phyloP scores from a whole-genome alignment of 2,113 vertebrate genomes.

The Chlamydotis undulata region DNA sequence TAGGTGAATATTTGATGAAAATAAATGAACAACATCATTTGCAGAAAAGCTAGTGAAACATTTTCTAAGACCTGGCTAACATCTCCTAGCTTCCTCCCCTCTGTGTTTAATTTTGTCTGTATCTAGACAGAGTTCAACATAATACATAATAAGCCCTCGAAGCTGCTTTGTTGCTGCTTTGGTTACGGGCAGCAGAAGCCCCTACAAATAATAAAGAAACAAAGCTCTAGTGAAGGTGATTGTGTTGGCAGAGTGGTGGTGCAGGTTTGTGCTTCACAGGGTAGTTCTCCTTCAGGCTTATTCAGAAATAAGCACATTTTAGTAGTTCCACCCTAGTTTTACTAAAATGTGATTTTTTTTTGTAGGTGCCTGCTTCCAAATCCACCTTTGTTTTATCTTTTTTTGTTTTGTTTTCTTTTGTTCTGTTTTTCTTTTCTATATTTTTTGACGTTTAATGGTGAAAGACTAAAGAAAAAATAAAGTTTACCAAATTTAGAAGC shows the following conservation, averaged over 20 bases:
- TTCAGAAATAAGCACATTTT: not conserved
- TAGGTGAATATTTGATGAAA: not conserved
- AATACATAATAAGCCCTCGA: not conserved
- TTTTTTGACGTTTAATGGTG: not conserved
- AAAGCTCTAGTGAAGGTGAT: not conserved
- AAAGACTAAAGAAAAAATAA: not conserved
- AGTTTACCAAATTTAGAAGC: not conserved
- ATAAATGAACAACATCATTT: not conserved
- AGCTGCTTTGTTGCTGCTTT: not conserved
- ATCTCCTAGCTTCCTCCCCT: not conserved
- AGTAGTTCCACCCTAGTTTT: not conserved
- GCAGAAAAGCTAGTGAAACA: not conserved
- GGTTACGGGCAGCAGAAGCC: not conserved
- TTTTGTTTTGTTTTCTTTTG: not conserved
- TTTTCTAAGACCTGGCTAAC: not conserved
- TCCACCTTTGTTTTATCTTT: not conserved
- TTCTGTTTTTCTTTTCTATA: not conserved
- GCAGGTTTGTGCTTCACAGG: not conserved
- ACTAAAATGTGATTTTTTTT: not conserved
- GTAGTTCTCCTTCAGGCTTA: not conserved
- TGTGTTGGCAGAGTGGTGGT: not conserved
- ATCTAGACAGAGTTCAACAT: not conserved
- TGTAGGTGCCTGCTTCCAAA: not conserved
- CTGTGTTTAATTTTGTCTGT: not conserved
- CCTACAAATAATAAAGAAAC: not conserved